These are phyloP conservation scores for Torymus aiolomorphi DNA, from an alignment of 2,888 invertebrate genomes.

Conservation along the genomic window DNA sequence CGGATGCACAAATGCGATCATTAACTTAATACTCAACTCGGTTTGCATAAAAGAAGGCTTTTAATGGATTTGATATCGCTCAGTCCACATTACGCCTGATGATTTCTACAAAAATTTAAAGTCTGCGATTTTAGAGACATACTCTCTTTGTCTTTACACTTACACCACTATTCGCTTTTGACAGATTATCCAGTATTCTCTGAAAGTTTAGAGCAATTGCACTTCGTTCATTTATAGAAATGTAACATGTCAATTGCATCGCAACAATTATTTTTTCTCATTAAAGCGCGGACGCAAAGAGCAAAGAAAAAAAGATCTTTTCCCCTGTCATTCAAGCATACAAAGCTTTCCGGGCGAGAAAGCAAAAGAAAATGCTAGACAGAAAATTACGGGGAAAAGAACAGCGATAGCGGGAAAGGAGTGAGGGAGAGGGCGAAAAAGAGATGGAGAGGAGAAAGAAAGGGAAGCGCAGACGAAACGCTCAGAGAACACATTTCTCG, in stretches of 20 bases:
- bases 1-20: background rate
- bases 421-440: background rate
- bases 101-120: no score
- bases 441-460: background rate
- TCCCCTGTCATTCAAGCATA: background rate
- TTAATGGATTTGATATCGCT: no score
- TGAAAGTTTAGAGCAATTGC: no score
- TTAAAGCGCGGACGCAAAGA: no score
- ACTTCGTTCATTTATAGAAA: background rate
- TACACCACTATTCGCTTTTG: no score
- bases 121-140: no score
- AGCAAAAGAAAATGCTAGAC: background rate
- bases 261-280: no score
- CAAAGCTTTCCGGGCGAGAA: background rate
- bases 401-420: background rate
- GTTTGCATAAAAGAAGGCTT: no score
- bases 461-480: background rate
- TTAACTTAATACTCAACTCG: no score
- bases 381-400: background rate
- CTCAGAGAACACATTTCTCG: constrained; percentile 6
- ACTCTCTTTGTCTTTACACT: no score
- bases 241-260: background rate
- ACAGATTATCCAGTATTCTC: no score
- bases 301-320: background rate
- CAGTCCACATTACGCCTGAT: no score